phyloP scores from a whole-genome alignment of 2,113 vertebrate genomes.

The Otus sunia region DNA sequence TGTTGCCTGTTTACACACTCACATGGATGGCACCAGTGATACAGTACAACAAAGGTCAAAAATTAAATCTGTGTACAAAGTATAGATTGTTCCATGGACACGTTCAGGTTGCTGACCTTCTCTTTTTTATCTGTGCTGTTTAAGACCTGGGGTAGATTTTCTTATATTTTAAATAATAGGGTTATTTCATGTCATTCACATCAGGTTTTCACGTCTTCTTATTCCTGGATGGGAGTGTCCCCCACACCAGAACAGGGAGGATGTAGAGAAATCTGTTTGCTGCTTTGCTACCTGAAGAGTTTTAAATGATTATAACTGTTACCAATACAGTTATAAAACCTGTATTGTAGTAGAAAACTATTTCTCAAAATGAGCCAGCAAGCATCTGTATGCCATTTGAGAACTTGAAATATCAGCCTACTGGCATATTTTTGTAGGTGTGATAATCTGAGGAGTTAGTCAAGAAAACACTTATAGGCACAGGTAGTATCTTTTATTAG shows the following conservation, averaged over 20 bases:
- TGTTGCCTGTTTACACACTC: neutral
- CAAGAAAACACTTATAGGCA: neutral
- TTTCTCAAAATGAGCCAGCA: neutral
- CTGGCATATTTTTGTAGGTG: neutral
- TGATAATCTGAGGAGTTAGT: slow-evolving; percentile 7
- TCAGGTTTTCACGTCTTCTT: neutral
- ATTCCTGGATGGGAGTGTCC: neutral
- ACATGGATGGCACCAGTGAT: rapidly evolving
- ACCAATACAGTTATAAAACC: neutral
- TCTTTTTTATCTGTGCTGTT: neutral
- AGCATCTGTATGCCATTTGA: slow-evolving; percentile 16
- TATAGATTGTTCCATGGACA: neutral
- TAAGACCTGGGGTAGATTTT: neutral
- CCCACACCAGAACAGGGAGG: neutral
- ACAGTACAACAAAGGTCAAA: neutral
- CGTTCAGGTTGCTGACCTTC: neutral
- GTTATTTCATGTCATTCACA: neutral
- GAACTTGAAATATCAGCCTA: neutral
- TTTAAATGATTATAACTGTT: neutral
- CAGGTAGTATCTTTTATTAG: slow-evolving; percentile 25
- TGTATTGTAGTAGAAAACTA: neutral
- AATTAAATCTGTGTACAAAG: neutral
- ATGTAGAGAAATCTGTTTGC: neutral
- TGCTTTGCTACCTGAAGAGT: neutral
- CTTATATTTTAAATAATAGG: neutral